These are phyloP conservation scores for Bradysia coprophila DNA, from an alignment of 1,140 invertebrate species.

Conservation along the genomic window DNA sequence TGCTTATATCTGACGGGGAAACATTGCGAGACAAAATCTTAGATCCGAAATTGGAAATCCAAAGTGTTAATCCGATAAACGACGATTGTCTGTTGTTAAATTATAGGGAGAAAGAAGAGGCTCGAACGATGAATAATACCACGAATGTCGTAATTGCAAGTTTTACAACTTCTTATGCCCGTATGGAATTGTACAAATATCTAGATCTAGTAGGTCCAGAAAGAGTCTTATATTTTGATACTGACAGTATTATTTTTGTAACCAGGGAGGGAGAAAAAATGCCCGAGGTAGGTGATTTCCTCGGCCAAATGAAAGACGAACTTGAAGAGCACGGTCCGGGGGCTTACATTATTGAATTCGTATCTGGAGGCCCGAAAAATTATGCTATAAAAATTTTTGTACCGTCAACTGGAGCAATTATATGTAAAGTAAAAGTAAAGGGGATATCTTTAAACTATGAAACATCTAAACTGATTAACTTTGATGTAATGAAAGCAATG, in stretches of 20 bases:
- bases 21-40: not conserved
- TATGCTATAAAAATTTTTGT: not conserved
- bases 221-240: not conserved
- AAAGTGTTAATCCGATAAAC: conserved; percentile 3
- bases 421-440: not conserved
- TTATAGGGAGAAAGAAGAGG: not conserved
- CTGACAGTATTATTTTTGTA: not conserved
- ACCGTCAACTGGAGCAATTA: not conserved
- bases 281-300: not conserved
- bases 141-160: not conserved
- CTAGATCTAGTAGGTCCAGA: not conserved
- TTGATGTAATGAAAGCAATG: not conserved
- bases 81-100: not conserved
- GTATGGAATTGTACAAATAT: not conserved
- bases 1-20: not conserved
- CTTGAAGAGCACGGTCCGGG: not conserved
- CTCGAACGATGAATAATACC: not conserved
- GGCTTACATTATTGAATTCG: not conserved
- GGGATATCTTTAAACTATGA: not conserved
- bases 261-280: not conserved
- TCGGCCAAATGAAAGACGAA: not conserved
- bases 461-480: not conserved
- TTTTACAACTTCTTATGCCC: not conserved
- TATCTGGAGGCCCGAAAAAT: not conserved
- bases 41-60: conserved; percentile 6